These are phyloP conservation scores for Drosophila meridionalis DNA, from an alignment of 2,888 invertebrate genomes.

Conservation along the genomic window DNA sequence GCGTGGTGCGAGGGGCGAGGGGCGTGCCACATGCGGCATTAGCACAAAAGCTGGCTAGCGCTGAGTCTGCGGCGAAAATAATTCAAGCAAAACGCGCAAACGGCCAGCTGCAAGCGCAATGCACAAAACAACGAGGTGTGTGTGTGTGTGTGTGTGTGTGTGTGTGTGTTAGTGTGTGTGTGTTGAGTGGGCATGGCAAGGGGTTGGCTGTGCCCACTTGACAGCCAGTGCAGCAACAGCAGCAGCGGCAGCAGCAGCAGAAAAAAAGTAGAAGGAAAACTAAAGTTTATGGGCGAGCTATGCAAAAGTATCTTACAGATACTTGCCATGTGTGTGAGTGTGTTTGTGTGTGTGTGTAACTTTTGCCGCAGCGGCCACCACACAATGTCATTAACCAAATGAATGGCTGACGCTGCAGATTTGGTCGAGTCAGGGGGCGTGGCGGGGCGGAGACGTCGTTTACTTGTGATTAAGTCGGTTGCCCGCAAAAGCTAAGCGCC, in stretches of 20 bases:
- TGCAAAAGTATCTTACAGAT: conserved; percentile 35
- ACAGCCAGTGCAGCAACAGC: conserved; percentile 9
- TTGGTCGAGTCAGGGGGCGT: conserved; percentile 23
- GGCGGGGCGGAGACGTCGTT: conserved; percentile 49
- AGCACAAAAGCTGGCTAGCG: conserved; percentile 45
- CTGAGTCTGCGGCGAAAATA: conserved; percentile 46
- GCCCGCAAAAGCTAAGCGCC: conserved; percentile 44
- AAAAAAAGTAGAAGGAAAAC: neutral
- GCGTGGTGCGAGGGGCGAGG: conserved; percentile 7
- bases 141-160: conserved; percentile 1
- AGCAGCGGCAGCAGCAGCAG: neutral
- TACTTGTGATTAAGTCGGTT: conserved; percentile 77
- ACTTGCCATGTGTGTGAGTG: conserved; percentile 27
- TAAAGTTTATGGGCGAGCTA: conserved; percentile 26
- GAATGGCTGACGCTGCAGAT: conserved; percentile 80
- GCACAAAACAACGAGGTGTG: conserved; percentile 41
- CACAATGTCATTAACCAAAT: conserved; percentile 81
- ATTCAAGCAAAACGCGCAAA: conserved; percentile 48
- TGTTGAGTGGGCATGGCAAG: conserved; percentile 1
- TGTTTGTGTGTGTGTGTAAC: conserved; percentile 37
- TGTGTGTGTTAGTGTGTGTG: conserved; percentile 2
- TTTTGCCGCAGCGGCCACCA: conserved; percentile 78
- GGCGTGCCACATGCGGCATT: conserved; percentile 56
- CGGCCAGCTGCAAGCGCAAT: conserved; percentile 46
- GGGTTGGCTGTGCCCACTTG: conserved; percentile 9